Base-by-base conservation (phyloP, 2,888 invertebrate species). In the Odontothrips loti region DNA sequence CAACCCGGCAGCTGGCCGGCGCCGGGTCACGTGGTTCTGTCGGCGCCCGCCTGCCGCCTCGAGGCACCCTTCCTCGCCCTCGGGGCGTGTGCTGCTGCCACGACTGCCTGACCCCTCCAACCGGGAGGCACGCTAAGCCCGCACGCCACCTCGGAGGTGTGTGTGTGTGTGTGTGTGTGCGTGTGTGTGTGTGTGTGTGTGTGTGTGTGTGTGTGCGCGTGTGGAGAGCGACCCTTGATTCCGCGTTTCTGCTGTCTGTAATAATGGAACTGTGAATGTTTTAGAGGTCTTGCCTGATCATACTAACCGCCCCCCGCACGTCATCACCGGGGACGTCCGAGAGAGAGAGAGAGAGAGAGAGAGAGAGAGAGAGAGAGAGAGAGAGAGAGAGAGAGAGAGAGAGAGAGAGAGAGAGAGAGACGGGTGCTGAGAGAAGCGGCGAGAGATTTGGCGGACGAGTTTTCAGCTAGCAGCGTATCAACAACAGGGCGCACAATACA, bases 191-290 rank as follows among this genome's bases (percentile, higher is more conserved):
- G 58, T 58, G 58, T 58, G 58, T n/a, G 58, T 58, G 58, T 6
- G 58, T 17, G 58, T 20, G 58, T 8, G 58, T 6, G 58, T 6
- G 58, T 6, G 58, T 0, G 17, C 6, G 51, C 15, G 51, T 17
- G 58, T 17, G 58, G 58, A 58, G 58, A 27, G 68, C 68, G 23
- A 75, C 68, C 68, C 68, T 75, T 75, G 68, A 75, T 75, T 75
- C 68, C 68, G n/a, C n/a, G 68, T 27, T n/a, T 75, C 68, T 75
- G 68, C 23, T 27, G 68, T 75, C 68, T 75, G 68, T 75, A 75
- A 27, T 75, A 75, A 75, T 75, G 68, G 68, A 75, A 75, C 68
- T 75, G 68, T 75, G 68, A 75, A 75, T 75, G 68, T 75, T 75
- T 75, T 75, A 75, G 68, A n/a, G 68, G 68, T n/a, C 68, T 23